A percentile compares a stretch with the other conserved stretches of the same genome.
phyloP scores from a whole-genome alignment of 2,113 vertebrate genomes.

The Shinisaurus crocodilurus region DNA sequence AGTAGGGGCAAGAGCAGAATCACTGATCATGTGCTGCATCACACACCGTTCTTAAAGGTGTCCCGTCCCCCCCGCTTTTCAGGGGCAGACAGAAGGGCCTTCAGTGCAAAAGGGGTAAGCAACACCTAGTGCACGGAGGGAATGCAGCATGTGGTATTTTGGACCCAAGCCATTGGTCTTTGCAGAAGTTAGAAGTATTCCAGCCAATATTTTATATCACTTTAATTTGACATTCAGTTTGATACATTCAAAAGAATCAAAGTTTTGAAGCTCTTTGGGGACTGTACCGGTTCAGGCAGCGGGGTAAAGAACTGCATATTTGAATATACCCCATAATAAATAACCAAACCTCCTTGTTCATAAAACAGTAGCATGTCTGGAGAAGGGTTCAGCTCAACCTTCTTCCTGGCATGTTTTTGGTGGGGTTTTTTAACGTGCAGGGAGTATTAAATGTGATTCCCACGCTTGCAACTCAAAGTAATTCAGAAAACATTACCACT shows the following conservation, averaged over 20 bases:
- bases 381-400: not conserved
- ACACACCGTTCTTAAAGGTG: not conserved
- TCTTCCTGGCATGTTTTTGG: not conserved
- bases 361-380: not conserved
- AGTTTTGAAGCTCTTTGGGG: not conserved
- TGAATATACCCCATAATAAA: not conserved
- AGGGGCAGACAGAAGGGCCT: not conserved
- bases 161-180: not conserved
- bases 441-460: not conserved
- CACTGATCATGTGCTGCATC: not conserved
- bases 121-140: not conserved
- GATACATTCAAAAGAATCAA: not conserved
- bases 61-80: not conserved
- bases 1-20: too few species aligned
- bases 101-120: not conserved
- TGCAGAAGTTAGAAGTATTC: too few species aligned
- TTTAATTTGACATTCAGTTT: not conserved
- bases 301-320: not conserved
- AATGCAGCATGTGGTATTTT: not conserved
- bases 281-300: not conserved
- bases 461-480: not conserved
- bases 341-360: not conserved
- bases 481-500: not conserved
- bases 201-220: not conserved
- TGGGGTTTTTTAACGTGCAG: not conserved